Evolutionary conservation across 2,888 invertebrate genomes (phyloP).

Genomic region (Bimastos eiseni): DNA sequence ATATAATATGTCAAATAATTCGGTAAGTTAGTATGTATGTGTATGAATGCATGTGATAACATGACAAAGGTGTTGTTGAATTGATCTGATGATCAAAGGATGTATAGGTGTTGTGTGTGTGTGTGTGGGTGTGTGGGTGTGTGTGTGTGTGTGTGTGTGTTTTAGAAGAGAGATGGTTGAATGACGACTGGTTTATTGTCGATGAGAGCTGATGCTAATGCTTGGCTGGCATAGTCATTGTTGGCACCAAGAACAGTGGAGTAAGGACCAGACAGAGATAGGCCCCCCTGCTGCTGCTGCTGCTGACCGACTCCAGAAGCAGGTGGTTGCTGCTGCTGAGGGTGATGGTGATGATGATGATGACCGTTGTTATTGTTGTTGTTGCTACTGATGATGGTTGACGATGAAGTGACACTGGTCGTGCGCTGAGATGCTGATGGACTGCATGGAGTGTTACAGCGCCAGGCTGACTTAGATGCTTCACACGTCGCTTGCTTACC

Average conservation of each 20-base stretch:
- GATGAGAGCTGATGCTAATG: neutral
- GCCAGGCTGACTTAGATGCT: conserved; percentile 20
- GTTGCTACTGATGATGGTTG: neutral
- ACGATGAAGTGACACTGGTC: neutral
- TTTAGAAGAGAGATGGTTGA: conserved; percentile 19
- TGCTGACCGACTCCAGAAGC: neutral
- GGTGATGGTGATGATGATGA: neutral
- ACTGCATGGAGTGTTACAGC: conserved; percentile 23
- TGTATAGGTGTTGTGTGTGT: neutral
- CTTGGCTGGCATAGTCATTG: neutral
- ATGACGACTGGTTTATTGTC: conserved; percentile 22
- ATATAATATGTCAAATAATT: too few relatives aligned
- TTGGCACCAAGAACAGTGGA: conserved; percentile 35
- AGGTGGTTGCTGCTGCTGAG: neutral
- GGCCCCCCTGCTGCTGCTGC: neutral
- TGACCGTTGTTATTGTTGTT: neutral
- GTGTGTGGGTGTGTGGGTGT: neutral
- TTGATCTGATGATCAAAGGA: neutral
- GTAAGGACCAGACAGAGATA: conserved; percentile 40
- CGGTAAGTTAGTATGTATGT: too few relatives aligned
- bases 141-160: neutral
- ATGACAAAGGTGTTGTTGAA: neutral
- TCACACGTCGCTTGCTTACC: neutral
- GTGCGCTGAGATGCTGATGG: neutral
- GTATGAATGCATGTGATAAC: too few relatives aligned